phyloP scores from a whole-genome alignment of 2,113 vertebrate genomes.

The Centropus unirufus region DNA sequence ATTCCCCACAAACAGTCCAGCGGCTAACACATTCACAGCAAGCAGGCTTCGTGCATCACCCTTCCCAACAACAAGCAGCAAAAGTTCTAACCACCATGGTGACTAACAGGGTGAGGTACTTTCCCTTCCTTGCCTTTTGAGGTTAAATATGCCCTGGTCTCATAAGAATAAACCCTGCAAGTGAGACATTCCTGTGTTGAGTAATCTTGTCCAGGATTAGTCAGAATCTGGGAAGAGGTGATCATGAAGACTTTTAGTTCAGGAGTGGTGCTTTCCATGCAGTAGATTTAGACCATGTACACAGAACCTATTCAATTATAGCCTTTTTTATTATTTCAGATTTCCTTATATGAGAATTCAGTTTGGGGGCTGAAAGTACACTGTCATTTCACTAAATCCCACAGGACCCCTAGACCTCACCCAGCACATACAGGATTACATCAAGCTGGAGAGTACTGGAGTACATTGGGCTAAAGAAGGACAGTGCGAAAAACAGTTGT shows the following conservation, averaged over 20 bases:
- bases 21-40: background rate
- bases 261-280: background rate
- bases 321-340: background rate
- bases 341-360: background rate
- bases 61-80: background rate
- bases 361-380: background rate
- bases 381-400: background rate
- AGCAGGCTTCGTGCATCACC: background rate
- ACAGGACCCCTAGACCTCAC: background rate
- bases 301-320: background rate
- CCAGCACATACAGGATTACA: background rate
- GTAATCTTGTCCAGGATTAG: background rate
- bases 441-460: background rate
- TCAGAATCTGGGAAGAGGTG: background rate
- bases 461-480: background rate
- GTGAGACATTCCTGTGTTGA: background rate
- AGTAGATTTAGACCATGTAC: background rate
- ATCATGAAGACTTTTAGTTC: background rate
- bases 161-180: background rate
- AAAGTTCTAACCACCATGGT: background rate
- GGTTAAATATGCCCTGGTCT: background rate
- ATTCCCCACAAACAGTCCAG: background rate
- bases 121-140: background rate
- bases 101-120: background rate
- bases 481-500: background rate